Conservation (phyloP, 1,140 invertebrate genomes). For the Copidosoma floridanum region DNA sequence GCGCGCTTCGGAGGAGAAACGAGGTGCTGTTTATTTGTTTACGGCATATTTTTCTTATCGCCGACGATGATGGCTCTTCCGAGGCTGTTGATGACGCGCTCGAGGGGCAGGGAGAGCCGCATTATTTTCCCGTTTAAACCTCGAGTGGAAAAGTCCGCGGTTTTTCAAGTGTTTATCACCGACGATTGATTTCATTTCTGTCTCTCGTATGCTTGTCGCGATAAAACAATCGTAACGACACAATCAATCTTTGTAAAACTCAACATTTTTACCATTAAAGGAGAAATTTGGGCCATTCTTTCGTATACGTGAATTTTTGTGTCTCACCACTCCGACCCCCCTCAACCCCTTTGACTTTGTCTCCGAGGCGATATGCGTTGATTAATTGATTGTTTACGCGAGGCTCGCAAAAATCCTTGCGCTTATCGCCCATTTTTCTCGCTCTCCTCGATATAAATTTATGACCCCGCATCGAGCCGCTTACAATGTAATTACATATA, state of each 20-base stretch:
- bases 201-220: neutral
- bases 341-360: neutral
- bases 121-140: too few species aligned
- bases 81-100: neutral
- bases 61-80: neutral
- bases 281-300: too few species aligned
- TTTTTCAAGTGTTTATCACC: neutral
- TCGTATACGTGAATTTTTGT: too few species aligned
- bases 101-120: too few species aligned
- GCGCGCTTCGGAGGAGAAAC: neutral
- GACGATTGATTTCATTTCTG: neutral
- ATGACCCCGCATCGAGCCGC: too few species aligned
- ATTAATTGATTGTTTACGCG: conserved; percentile 18
- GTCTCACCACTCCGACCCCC: too few species aligned
- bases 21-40: neutral
- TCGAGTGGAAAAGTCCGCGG: too few species aligned
- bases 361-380: conserved; percentile 15
- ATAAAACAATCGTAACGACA: too few species aligned
- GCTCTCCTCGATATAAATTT: too few species aligned
- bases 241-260: conserved; percentile 7
- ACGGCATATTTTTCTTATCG: neutral
- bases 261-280: neutral
- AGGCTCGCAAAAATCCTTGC: neutral
- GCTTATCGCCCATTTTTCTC: neutral
- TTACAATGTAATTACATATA: too few species aligned